Conservation (phyloP, 2,113 vertebrate genomes). For the Otocyon megalotis region DNA sequence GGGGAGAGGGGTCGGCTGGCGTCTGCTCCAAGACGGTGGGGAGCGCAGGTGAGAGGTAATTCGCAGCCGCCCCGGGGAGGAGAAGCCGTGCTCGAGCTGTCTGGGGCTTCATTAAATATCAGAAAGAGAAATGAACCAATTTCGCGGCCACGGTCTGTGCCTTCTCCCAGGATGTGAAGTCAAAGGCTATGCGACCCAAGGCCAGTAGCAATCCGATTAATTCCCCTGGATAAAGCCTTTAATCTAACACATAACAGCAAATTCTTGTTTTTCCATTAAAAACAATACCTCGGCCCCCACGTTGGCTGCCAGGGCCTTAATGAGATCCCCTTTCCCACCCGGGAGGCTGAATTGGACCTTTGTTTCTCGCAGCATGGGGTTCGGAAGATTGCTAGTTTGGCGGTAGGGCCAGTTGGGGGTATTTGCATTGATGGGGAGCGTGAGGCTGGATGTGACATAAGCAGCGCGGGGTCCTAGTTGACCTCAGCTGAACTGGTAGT, state of each 20-base stretch:
- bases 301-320: constrained; percentile 87
- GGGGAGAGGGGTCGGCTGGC: fast-evolving
- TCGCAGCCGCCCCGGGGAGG: neutral
- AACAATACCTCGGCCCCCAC: constrained; percentile 89
- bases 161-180: constrained; percentile 76
- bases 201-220: constrained; percentile 84
- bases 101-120: constrained; percentile 56
- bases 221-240: constrained; percentile 86
- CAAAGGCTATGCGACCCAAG: constrained; percentile 72
- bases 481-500: constrained; percentile 86
- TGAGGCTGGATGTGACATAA: constrained; percentile 65
- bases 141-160: neutral
- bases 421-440: neutral
- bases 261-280: constrained; percentile 90
- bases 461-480: constrained; percentile 75
- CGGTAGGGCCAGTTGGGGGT: constrained; percentile 75
- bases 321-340: constrained; percentile 88
- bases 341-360: constrained; percentile 87
- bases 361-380: constrained; percentile 86
- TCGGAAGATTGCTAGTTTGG: constrained; percentile 88
- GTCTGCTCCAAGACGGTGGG: fast-evolving
- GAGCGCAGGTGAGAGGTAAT: neutral
- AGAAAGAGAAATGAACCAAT: constrained; percentile 63
- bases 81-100: neutral
- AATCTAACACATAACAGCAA: constrained; percentile 88